Base-by-base conservation (phyloP, 2,113 vertebrate genomes). In the Helogale parvula region DNA sequence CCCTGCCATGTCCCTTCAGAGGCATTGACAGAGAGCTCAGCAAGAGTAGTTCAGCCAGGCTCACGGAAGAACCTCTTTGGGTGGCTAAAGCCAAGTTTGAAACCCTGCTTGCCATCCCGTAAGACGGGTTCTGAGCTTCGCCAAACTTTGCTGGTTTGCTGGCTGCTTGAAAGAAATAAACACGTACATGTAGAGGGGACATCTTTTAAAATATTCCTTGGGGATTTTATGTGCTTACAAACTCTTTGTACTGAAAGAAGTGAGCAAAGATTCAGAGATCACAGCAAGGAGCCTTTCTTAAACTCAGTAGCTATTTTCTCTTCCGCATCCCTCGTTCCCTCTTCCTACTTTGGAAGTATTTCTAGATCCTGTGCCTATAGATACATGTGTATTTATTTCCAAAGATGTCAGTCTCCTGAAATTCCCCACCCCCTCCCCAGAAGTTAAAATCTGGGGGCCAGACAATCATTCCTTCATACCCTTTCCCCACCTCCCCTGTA, bases 201-300 rank as follows among this genome's bases (percentile, higher is more conserved):
- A 19, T 69, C 29, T 23, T 50, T 76, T 47, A 5, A 52, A n/a
- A 12, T 80, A 88, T 65, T 41, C n/a, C 69, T 27, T 79, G 77
- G 57, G 16, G 31, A 52, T 86, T 81, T 74, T 54, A 52, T 77
- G 86, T 96, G 69, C 71, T 89, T 76, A 38, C 52, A 74, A 7
- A 45, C 52, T 74, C 66, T 89, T 89, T 66, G 68, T 33, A 52
- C 81, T 66, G 27, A 83, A 93, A 76, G 47, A 82, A 90, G 25
- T n/a, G 47, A 89, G 25, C 47, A 45, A 38, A 80, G 29, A 35
- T 52, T 38, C 29, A 10, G 27, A 68, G 29, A 68, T 54, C 50
- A 96, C 33, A 85, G 47, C 57, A 11, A 76, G 23, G 33, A 54
- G 63, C 7, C 52, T 57, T 85, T 79, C 63, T 57, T 23, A 7